phyloP scores from a whole-genome alignment of 1,140 invertebrate species.

The Drosophila kikkawai region DNA sequence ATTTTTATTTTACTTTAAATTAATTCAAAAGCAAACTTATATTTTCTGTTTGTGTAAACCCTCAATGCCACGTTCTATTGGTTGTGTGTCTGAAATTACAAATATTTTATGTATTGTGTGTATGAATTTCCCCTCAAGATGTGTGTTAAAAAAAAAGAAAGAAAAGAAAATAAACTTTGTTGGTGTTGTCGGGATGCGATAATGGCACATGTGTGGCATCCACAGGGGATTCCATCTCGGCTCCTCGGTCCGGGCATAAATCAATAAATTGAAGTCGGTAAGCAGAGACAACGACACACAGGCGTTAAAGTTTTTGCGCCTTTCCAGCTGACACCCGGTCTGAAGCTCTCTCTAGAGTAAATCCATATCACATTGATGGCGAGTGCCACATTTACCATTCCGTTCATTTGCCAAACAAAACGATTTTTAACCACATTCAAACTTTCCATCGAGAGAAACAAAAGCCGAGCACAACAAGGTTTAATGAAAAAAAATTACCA shows the following conservation, averaged over 20 bases:
- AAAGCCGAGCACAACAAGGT: constrained; percentile 16
- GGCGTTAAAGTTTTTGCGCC: constrained; percentile 41
- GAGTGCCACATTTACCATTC: constrained; percentile 15
- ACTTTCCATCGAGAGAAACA: constrained; percentile 4
- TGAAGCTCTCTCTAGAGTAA: constrained; percentile 16
- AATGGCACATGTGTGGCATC: constrained; percentile 74
- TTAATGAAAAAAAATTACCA: constrained; percentile 59
- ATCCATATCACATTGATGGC: constrained; percentile 30
- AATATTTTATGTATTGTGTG: constrained; percentile 59
- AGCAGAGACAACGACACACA: constrained; percentile 15
- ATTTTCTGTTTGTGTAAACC: constrained; percentile 4
- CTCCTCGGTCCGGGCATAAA: constrained; percentile 62
- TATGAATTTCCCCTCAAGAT: constrained; percentile 58
- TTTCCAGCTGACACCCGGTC: constrained; percentile 26
- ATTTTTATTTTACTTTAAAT: neutral
- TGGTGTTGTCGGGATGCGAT: constrained; percentile 49
- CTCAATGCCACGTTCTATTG: constrained; percentile 50
- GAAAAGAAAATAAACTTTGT: constrained; percentile 25
- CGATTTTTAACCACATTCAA: constrained; percentile 21
- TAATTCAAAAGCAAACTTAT: neutral
- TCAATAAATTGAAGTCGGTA: constrained; percentile 63
- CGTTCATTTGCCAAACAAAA: constrained; percentile 18
- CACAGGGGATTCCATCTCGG: constrained; percentile 64
- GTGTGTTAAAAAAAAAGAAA: constrained; percentile 40
- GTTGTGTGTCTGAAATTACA: constrained; percentile 67